Evolutionary conservation across 2,113 vertebrate species (phyloP).

Genomic region (Chaetodon trifascialis): DNA sequence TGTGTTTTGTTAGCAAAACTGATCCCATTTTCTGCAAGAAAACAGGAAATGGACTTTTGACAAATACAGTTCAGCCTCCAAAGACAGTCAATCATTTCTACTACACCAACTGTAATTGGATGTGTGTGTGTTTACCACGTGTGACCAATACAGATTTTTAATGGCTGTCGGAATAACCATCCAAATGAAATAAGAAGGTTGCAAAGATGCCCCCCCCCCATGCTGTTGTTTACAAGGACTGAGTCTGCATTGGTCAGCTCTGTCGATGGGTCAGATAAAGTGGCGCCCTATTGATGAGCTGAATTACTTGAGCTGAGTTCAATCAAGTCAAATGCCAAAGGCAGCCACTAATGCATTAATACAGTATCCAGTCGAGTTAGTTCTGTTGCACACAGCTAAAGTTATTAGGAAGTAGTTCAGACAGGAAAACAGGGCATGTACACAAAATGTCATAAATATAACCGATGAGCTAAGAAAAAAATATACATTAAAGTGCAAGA

Average conservation of each 20-base stretch:
- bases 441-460: neutral
- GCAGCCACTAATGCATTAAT: neutral
- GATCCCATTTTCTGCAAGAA: constrained; percentile 33
- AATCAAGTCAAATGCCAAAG: neutral
- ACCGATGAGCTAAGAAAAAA: neutral
- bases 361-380: neutral
- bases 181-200: neutral
- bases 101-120: constrained; percentile 4
- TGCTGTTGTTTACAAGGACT: neutral
- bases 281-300: neutral
- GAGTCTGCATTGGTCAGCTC: neutral
- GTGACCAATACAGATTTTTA: constrained; percentile 1
- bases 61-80: neutral
- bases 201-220: neutral
- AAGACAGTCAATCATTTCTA: constrained; percentile 8
- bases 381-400: neutral
- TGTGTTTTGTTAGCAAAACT: constrained; percentile 4
- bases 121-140: neutral
- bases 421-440: too few relatives aligned
- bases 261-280: neutral
- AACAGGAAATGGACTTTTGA: constrained; percentile 19
- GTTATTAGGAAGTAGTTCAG: too few relatives aligned
- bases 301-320: neutral
- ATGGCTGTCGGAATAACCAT: neutral
- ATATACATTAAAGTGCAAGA: neutral